Evolutionary conservation across 2,888 invertebrate genomes (phyloP), one percentile per base, ranked within the genome.

Genomic region (Lobophora halterata): DNA sequence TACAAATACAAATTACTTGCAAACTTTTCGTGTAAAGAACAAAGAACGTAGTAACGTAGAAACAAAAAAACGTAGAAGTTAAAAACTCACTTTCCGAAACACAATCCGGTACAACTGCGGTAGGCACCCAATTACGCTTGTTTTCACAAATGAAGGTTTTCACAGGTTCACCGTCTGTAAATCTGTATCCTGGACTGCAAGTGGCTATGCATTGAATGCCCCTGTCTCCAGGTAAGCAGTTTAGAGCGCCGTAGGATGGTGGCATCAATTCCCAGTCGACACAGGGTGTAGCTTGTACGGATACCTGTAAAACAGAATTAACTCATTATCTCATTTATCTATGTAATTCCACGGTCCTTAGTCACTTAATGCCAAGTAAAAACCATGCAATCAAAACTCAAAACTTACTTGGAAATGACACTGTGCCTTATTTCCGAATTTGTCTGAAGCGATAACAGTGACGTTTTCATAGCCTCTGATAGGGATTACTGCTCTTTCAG

Each of bases 241-340:
- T 96, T 13, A 97, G 88, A 27, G 93, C 94, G 25, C 97, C 97
- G 72, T 97, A 93, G 0, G 94, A 93, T 1, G 98, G 97, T 2
- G 95, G 92, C 70, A 93, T 93, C 3, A 98, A 76, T 67, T 98
- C 97, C 96, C 97, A 97, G 61, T 97, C 95, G 0, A 97, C 97
- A 62, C 98, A 98, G 6, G 96, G 95, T 0, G 96, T 95, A 0
- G 97, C 96, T 89, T 96, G 95, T 0, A 97, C 96, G 0, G 96
- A 95, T 2, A 95, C 93, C 90, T 91, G 57, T 20, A 69, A 65
- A 38, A 40, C 28, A 14, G n/a, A n/a, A n/a, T n/a, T n/a, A n/a
- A n/a, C n/a, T n/a, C n/a, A n/a, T n/a, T n/a, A n/a, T n/a, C n/a
- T n/a, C n/a, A n/a, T n/a, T n/a, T n/a, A n/a, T n/a, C n/a, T n/a